Evolutionary conservation across 2,888 invertebrate species (phyloP), one percentile per base, ranked within the genome.

Genomic region (Netelia virgata): DNA sequence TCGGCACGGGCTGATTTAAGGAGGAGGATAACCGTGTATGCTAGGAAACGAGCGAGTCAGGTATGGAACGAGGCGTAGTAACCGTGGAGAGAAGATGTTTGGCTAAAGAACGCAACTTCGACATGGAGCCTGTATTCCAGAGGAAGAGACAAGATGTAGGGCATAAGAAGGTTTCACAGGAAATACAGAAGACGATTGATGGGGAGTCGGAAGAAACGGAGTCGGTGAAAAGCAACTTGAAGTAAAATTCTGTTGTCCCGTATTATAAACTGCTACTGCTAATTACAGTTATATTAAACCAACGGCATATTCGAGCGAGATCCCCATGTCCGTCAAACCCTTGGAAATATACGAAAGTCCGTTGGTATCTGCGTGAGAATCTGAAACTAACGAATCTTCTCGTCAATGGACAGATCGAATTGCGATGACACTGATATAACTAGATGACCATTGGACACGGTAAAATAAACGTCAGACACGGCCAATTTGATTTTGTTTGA

Each of bases 1-100:
- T 77, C 16, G 68, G 69, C 61, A 77, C 55, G 47, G 20, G 36
- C 14, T 53, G 41, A 69, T 61, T 68, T 59, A 50, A 59, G 16
- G 36, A 53, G 50, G 47, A 61, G 55, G 66, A 16, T 74, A 74
- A 63, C 57, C 61, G 8, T 59, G 50, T 16, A 50, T 3, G 36
- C n/a, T 14, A 23, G 53, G 55, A 28, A 43, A 47, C 18, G 57
- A 43, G n/a, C 41, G 23, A 47, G 43, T 59, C 28, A 14, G n/a
- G 23, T 3, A 10, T 18, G 20, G 16, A 57, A 1, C 8, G 1
- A 23, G 6, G 8, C 11, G 23, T 61, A 63, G 61, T 10, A 63
- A 41, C 9, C 10, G 50, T 14, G 18, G 43, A 23, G 20, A 8
- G 23, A 68, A 68, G 28, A 63, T 50, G 50, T 53, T 36, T 74